phyloP scores from a whole-genome alignment of 2,113 vertebrate genomes.

The Syngnathus floridae region DNA sequence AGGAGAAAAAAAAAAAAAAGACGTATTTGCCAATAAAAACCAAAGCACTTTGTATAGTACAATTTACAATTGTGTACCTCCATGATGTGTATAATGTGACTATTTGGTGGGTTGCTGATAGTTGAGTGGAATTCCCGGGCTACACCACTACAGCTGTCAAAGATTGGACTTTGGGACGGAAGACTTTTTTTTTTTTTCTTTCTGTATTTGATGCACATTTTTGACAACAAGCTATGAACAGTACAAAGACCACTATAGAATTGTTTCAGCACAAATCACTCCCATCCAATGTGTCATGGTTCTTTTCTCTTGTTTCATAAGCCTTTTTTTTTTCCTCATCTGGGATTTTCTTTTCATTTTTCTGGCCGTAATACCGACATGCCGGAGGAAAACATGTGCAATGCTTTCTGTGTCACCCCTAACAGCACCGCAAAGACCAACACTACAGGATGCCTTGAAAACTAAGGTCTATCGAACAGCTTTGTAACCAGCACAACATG shows the following conservation, averaged over 20 bases:
- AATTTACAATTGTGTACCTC: constrained; percentile 57
- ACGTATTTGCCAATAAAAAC: constrained; percentile 48
- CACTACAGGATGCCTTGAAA: constrained; percentile 60
- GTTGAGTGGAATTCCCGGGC: constrained; percentile 33
- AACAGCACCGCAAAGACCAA: constrained; percentile 5
- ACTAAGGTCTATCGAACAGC: constrained; percentile 50
- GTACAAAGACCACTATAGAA: constrained; percentile 15
- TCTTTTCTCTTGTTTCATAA: background rate
- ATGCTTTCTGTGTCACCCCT: constrained; percentile 39
- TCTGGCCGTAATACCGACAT: constrained; percentile 24
- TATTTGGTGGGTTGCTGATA: constrained; percentile 34
- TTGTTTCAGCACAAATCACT: constrained; percentile 32
- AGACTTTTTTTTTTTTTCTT: constrained; percentile 20
- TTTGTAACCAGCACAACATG: constrained; percentile 42
- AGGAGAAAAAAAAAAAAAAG: too few relatives aligned
- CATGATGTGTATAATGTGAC: constrained; percentile 43
- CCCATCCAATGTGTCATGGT: constrained; percentile 27
- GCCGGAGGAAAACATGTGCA: constrained; percentile 46
- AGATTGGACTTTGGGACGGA: constrained; percentile 24
- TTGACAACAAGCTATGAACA: constrained; percentile 33
- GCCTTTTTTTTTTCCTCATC: constrained; percentile 46
- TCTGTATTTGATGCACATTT: constrained; percentile 41
- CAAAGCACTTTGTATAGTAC: constrained; percentile 66
- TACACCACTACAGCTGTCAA: constrained; percentile 40
- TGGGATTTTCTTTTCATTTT: constrained; percentile 10